phyloP scores from a whole-genome alignment of 1,140 invertebrate species.

The Pollicipes pollicipes region DNA sequence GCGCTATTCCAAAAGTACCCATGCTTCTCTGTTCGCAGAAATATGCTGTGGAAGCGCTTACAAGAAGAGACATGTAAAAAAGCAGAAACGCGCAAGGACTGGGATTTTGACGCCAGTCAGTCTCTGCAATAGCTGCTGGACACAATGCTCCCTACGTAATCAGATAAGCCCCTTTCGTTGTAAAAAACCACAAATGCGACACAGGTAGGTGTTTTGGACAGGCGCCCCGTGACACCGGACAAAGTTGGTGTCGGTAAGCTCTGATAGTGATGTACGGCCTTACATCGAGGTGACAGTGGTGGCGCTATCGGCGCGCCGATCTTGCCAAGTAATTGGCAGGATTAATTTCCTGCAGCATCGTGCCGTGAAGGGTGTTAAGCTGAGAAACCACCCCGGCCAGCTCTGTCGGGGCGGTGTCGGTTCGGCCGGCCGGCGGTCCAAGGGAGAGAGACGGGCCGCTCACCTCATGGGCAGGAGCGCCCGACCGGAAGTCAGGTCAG shows the following conservation, averaged over 20 bases:
- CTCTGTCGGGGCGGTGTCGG: neutral
- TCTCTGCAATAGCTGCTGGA: neutral
- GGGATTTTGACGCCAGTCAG: too few species aligned
- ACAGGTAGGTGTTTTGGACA: neutral
- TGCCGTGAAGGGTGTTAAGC: neutral
- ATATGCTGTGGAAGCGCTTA: too few species aligned
- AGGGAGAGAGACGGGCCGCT: neutral
- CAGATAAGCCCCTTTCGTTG: neutral
- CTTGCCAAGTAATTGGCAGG: neutral
- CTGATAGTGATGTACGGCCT: neutral
- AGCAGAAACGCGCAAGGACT: too few species aligned
- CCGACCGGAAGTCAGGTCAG: neutral
- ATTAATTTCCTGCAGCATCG: neutral
- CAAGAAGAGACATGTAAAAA: too few species aligned
- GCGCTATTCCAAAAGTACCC: too few species aligned
- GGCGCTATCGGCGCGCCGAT: neutral
- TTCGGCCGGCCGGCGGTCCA: too few species aligned
- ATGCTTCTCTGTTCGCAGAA: too few species aligned
- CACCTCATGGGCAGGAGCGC: neutral
- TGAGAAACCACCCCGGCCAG: too few species aligned
- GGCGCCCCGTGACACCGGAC: neutral
- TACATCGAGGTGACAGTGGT: neutral
- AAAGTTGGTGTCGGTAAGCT: neutral
- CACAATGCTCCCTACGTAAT: neutral
- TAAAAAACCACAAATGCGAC: neutral